Percentiles rank a stretch among this genome's conserved stretches.
Conservation (phyloP, 64 coral and sea anemone genomes). For the Hydrozoanthus tunicans region DNA sequence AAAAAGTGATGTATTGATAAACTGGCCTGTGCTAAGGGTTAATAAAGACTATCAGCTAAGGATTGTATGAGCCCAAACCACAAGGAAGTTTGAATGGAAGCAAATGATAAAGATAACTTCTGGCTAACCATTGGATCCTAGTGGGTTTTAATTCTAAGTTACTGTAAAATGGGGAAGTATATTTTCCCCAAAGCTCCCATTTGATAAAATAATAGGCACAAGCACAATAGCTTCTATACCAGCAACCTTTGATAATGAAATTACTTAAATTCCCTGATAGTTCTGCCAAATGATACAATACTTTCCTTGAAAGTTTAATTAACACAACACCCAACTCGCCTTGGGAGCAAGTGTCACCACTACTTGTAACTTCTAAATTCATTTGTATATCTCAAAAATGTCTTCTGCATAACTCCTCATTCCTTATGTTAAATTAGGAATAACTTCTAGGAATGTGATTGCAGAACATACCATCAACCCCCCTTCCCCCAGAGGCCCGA, state of each 20-base stretch:
- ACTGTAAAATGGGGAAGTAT: background rate
- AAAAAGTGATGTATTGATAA: too few relatives aligned
- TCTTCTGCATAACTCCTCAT: too few relatives aligned
- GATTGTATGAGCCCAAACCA: background rate
- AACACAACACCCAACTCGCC: background rate
- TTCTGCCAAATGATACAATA: background rate
- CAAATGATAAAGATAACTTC: background rate
- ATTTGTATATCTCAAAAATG: too few relatives aligned
- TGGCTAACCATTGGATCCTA: background rate
- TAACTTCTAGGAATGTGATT: too few relatives aligned
- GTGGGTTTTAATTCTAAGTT: too few relatives aligned
- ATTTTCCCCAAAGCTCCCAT: background rate
- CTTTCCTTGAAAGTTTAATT: background rate
- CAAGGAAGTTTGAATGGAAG: background rate
- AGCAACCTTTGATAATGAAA: background rate
- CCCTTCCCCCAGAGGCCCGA: too few relatives aligned
- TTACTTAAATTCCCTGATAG: slow-evolving; percentile 8
- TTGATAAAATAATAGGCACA: background rate
- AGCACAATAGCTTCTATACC: background rate
- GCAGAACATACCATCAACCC: too few relatives aligned
- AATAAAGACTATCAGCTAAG: too few relatives aligned
- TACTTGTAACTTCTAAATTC: too few relatives aligned
- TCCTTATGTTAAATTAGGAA: too few relatives aligned
- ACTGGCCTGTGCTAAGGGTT: too few relatives aligned
- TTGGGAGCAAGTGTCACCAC: too few relatives aligned